Conservation (phyloP, 53 echinoderm and acorn worm genomes). For the Apostichopus leukothele region DNA sequence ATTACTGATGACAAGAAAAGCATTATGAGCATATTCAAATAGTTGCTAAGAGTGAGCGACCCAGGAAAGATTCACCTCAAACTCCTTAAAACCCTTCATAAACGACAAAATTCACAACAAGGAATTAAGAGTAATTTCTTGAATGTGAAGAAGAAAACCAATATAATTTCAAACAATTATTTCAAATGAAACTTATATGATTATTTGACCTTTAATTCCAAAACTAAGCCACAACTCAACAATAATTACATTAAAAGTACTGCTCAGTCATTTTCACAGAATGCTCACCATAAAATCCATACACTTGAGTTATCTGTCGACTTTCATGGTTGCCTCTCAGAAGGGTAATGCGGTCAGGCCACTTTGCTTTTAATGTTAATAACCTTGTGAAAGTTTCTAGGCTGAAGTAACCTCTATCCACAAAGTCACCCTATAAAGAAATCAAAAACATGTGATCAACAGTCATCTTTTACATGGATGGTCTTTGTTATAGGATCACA, state of each 20-base stretch:
- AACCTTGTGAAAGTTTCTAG: slow-evolving; percentile 96
- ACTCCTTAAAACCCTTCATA: too few species aligned
- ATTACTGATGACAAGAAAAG: too few species aligned
- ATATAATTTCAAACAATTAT: too few species aligned
- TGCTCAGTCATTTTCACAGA: neutral
- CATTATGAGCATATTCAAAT: too few species aligned
- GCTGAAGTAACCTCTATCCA: slow-evolving; percentile 98
- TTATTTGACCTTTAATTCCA: too few species aligned
- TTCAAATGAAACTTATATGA: too few species aligned
- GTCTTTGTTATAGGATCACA: neutral
- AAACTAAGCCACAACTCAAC: too few species aligned
- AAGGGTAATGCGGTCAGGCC: slow-evolving; percentile 94
- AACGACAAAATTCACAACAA: too few species aligned
- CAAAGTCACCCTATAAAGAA: slow-evolving; percentile 91
- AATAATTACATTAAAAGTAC: neutral
- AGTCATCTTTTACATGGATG: neutral
- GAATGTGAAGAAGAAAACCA: too few species aligned
- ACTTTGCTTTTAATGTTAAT: slow-evolving; percentile 91
- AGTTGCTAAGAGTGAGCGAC: too few species aligned
- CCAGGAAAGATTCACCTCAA: too few species aligned
- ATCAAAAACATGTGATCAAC: neutral
- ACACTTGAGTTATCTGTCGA: slow-evolving; percentile 96
- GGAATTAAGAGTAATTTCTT: too few species aligned
- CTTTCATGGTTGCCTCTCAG: slow-evolving; percentile 98
- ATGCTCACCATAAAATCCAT: slow-evolving; percentile 96